A percentile compares a stretch with the other conserved stretches of the same genome.
phyloP scores from a whole-genome alignment of 2,888 invertebrate genomes.

The Stenurella melanura region DNA sequence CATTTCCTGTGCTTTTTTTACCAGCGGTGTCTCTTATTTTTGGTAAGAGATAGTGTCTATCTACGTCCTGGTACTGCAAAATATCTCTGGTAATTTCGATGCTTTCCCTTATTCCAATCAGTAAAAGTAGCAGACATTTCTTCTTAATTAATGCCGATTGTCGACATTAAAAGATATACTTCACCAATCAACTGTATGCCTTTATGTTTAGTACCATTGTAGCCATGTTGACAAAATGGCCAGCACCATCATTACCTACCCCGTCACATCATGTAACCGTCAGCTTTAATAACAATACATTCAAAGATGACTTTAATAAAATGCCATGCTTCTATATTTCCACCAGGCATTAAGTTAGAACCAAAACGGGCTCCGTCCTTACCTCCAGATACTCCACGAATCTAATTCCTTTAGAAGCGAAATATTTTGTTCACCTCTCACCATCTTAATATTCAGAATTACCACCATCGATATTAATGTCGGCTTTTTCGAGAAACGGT shows the following conservation, averaged over 20 bases:
- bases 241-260: slow-evolving; percentile 98
- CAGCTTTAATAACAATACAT: slow-evolving; percentile 93
- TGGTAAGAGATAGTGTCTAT: slow-evolving; percentile 87
- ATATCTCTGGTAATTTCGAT: slow-evolving; percentile 99
- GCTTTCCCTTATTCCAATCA: slow-evolving; percentile 95
- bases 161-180: slow-evolving; percentile 91
- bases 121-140: slow-evolving; percentile 92
- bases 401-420: slow-evolving; percentile 84
- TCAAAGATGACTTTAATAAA: slow-evolving; percentile 96
- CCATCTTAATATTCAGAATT: slow-evolving; percentile 98
- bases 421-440: slow-evolving; percentile 86
- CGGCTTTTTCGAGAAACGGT: slow-evolving; percentile 89
- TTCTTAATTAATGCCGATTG: slow-evolving; percentile 81
- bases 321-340: slow-evolving; percentile 95
- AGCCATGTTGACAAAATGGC: slow-evolving; percentile 99
- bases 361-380: slow-evolving; percentile 88
- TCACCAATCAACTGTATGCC: slow-evolving; percentile 98
- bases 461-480: slow-evolving; percentile 99
- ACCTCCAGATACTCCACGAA: slow-evolving; percentile 80
- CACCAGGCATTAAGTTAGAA: slow-evolving; percentile 99
- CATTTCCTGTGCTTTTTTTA: slow-evolving; percentile 99
- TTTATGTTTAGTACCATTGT: slow-evolving; percentile 99
- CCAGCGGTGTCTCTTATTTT: slow-evolving; percentile 97
- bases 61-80: slow-evolving; percentile 88
- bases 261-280: slow-evolving; percentile 98